A percentile compares a stretch with the other conserved stretches of the same genome.
phyloP scores from a whole-genome alignment of 1,140 invertebrate species.

The Zaprionus gabonicus region DNA sequence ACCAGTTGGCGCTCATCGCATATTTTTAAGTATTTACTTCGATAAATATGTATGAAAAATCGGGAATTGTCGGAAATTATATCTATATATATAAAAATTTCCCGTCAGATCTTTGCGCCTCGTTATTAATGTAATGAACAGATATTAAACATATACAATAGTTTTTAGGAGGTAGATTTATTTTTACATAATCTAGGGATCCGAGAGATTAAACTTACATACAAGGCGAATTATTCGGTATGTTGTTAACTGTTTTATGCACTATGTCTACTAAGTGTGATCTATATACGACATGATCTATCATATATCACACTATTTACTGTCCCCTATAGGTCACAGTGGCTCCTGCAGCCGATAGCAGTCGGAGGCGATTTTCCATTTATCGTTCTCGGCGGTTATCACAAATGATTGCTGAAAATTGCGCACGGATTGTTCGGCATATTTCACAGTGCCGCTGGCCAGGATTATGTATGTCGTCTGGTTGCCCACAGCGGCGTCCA shows the following conservation, averaged over 20 bases:
- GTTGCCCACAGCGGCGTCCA: slow-evolving; percentile 88
- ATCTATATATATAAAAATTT: neutral
- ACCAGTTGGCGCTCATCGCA: neutral
- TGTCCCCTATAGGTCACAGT: neutral
- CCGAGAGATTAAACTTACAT: neutral
- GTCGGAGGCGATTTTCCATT: slow-evolving; percentile 95
- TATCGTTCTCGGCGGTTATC: slow-evolving; percentile 92
- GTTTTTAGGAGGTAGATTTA: slow-evolving; percentile 3
- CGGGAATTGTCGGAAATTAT: neutral
- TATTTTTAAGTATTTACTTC: neutral
- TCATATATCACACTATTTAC: neutral
- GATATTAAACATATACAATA: neutral
- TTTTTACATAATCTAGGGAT: neutral
- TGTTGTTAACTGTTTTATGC: neutral
- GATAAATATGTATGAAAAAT: neutral
- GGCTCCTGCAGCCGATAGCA: slow-evolving; percentile 90
- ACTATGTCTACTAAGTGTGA: neutral
- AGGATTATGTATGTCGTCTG: slow-evolving; percentile 91
- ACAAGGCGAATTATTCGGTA: neutral
- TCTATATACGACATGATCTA: neutral
- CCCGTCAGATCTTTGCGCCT: too few species aligned
- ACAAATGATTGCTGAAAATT: slow-evolving; percentile 93
- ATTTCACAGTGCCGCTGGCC: slow-evolving; percentile 90
- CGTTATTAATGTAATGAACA: too few species aligned
- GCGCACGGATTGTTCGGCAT: slow-evolving; percentile 86